A percentile compares a stretch with the other conserved stretches of the same genome.
Evolutionary conservation across 2,888 invertebrate genomes (phyloP).

Genomic region (Limulus polyphemus): DNA sequence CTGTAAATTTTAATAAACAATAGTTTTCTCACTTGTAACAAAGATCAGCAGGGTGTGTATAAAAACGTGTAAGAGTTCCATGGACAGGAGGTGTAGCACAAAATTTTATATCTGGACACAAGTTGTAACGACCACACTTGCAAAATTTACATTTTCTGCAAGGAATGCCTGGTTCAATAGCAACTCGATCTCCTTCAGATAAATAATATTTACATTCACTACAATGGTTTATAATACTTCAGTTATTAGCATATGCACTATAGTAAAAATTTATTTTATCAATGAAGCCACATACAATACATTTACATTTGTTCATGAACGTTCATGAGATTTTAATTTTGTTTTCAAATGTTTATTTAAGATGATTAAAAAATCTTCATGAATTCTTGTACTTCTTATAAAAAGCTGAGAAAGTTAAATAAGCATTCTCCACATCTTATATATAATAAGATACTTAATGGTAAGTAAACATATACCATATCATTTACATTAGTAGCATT

Average conservation of each 20-base stretch:
- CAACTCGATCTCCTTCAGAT: constrained; percentile 68
- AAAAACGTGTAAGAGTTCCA: constrained; percentile 75
- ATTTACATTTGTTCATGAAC: too few relatives aligned
- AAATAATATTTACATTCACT: constrained; percentile 28
- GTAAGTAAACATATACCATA: too few relatives aligned
- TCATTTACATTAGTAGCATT: too few relatives aligned
- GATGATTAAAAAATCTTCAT: too few relatives aligned
- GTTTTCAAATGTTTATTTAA: too few relatives aligned
- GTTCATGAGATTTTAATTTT: too few relatives aligned
- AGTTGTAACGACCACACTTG: constrained; percentile 76
- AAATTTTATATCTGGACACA: constrained; percentile 74
- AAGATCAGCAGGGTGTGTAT: constrained; percentile 60
- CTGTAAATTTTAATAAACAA: neutral
- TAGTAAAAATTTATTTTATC: neutral
- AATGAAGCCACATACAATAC: neutral
- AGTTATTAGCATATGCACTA: too few relatives aligned
- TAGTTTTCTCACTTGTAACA: constrained; percentile 40
- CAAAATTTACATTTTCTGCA: constrained; percentile 74
- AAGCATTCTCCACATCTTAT: too few relatives aligned
- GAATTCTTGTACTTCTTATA: too few relatives aligned
- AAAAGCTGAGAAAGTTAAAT: too few relatives aligned
- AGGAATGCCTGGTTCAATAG: constrained; percentile 84
- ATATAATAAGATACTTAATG: too few relatives aligned
- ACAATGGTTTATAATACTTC: neutral
- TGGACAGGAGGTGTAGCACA: constrained; percentile 91